Evolutionary conservation across 2,888 invertebrate species (phyloP).

Genomic region (Iselma pallidipennis): DNA sequence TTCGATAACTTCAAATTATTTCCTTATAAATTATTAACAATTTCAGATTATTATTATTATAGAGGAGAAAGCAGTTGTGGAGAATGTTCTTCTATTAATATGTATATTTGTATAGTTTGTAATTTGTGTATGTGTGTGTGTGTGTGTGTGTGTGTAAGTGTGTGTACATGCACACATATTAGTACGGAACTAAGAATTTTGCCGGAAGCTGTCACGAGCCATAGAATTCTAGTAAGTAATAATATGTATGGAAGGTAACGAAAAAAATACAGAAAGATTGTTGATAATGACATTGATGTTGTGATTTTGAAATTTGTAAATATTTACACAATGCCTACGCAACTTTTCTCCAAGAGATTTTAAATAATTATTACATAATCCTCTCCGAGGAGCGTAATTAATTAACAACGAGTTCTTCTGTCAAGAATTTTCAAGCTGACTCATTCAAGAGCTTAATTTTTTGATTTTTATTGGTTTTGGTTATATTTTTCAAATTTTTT

Average conservation of each 20-base stretch:
- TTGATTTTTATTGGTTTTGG: too few species aligned
- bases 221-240: background rate
- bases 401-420: too few species aligned
- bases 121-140: too few species aligned
- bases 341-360: too few species aligned
- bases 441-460: too few species aligned
- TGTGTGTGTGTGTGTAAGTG: too few species aligned
- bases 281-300: conserved; percentile 22
- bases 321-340: conserved; percentile 10
- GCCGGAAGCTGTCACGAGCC: conserved; percentile 20
- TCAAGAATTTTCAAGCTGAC: too few species aligned
- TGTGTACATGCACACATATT: background rate
- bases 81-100: conserved; percentile 9
- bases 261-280: background rate
- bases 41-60: background rate
- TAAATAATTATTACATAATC: too few species aligned
- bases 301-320: background rate
- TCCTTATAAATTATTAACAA: background rate
- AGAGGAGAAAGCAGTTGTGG: conserved; percentile 12
- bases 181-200: conserved; percentile 9
- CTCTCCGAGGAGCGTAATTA: too few species aligned
- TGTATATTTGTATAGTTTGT: background rate
- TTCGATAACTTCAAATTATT: background rate
- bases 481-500: too few species aligned
- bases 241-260: too few species aligned